Conservation (phyloP, 1,140 invertebrate species). For the Charaxes varanes region DNA sequence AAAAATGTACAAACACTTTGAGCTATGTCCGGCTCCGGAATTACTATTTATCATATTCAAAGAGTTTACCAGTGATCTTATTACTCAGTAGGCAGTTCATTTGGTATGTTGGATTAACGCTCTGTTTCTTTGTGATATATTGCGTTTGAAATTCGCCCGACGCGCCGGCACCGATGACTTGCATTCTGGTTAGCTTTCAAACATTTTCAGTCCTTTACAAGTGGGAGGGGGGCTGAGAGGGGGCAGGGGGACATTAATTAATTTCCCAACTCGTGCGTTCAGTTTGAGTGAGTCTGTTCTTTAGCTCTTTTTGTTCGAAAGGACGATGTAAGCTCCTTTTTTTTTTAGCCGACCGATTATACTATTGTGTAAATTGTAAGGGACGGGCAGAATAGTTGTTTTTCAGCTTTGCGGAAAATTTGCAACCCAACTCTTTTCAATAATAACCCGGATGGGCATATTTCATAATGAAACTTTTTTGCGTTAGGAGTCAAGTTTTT, state of each 20-base stretch:
- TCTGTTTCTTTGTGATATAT: slow-evolving; percentile 54
- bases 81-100: slow-evolving; percentile 53
- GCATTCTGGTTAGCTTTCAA: slow-evolving; percentile 47
- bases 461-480: too few species aligned
- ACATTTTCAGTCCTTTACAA: slow-evolving; percentile 45
- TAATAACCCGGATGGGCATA: too few species aligned
- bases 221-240: too few species aligned
- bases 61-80: slow-evolving; percentile 32
- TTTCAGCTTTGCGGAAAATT: slow-evolving; percentile 5
- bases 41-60: slow-evolving; percentile 10
- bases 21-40: too few species aligned
- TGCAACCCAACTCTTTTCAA: too few species aligned
- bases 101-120: slow-evolving; percentile 57
- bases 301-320: slow-evolving; percentile 38
- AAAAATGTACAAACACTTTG: too few species aligned
- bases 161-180: slow-evolving; percentile 53
- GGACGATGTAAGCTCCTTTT: slow-evolving; percentile 16
- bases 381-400: slow-evolving; percentile 8
- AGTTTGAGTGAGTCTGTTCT: slow-evolving; percentile 48
- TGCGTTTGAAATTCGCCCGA: slow-evolving; percentile 49
- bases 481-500: too few species aligned
- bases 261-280: slow-evolving; percentile 53
- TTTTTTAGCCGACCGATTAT: slow-evolving; percentile 9
- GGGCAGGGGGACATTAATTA: slow-evolving; percentile 66
- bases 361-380: slow-evolving; percentile 11